Evolutionary conservation across 2,797 vertebrate genomes (phyloP).

Genomic region (Lagorchestes hirsutus): DNA sequence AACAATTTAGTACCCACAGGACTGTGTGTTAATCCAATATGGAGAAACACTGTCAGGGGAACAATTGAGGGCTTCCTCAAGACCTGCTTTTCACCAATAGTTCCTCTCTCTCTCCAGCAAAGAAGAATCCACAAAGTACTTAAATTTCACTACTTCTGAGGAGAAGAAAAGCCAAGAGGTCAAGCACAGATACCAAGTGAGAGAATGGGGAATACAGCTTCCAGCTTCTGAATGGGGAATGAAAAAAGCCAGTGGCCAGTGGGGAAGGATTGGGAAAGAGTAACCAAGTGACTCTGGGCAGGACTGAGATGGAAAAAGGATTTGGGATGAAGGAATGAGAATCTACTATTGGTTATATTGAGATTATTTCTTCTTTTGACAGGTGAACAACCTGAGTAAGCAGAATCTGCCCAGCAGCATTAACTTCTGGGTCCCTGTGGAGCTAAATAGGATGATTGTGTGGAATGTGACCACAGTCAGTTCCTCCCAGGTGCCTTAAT

Average conservation of each 20-base stretch:
- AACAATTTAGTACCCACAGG: neutral
- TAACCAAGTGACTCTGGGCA: neutral
- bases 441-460: conserved; percentile 72
- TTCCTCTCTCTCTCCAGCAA: conserved; percentile 77
- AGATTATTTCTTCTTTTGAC: conserved; percentile 31
- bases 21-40: neutral
- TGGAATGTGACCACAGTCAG: conserved; percentile 65
- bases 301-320: neutral
- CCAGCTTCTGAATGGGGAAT: rapidly evolving
- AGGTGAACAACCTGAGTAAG: conserved; percentile 87
- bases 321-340: neutral
- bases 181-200: conserved; percentile 86
- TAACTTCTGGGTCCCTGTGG: conserved; percentile 86
- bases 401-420: conserved; percentile 82
- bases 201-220: neutral
- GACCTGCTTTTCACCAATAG: neutral
- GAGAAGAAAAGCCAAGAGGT: conserved; percentile 80
- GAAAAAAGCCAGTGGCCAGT: neutral
- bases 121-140: conserved; percentile 86
- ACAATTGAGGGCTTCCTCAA: neutral
- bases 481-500: conserved; percentile 61
- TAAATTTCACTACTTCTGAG: conserved; percentile 86
- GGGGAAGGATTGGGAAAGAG: neutral
- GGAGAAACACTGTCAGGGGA: neutral
- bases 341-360: neutral